phyloP scores from a whole-genome alignment of 2,888 invertebrate species.

The Autographa gamma region DNA sequence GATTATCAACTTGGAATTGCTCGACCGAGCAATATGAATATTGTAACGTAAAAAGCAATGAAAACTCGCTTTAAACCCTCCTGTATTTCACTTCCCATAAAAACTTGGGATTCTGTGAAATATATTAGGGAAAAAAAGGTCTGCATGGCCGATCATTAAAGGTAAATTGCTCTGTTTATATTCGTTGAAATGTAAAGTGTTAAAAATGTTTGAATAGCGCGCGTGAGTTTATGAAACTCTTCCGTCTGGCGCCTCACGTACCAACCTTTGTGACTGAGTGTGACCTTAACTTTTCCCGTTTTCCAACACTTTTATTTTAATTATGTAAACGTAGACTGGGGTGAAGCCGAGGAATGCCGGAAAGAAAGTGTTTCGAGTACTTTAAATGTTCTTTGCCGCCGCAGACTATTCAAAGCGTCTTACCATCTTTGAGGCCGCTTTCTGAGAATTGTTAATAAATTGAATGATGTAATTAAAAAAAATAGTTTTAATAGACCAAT shows the following conservation, averaged over 20 bases:
- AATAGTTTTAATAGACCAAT: too few species aligned
- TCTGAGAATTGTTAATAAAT: conserved; percentile 11
- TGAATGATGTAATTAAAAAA: too few species aligned
- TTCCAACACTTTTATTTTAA: conserved; percentile 60
- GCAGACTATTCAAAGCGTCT: conserved; percentile 38
- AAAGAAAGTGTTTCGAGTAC: conserved; percentile 37
- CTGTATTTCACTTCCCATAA: conserved; percentile 83
- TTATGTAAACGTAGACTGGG: conserved; percentile 37
- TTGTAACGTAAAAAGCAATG: conserved; percentile 85
- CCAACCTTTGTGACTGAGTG: conserved; percentile 41
- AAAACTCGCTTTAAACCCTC: conserved; percentile 81
- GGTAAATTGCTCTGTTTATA: conserved; percentile 84
- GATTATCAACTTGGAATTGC: conserved; percentile 85
- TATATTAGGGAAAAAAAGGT: conserved; percentile 82
- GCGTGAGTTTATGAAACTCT: conserved; percentile 64
- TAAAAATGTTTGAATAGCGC: conserved; percentile 74
- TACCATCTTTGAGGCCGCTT: conserved; percentile 43
- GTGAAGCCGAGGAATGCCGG: conserved; percentile 14
- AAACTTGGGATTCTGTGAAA: conserved; percentile 83
- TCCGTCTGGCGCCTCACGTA: conserved; percentile 45
- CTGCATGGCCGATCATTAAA: conserved; percentile 83
- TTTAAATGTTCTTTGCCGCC: conserved; percentile 31
- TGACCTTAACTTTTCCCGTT: conserved; percentile 48
- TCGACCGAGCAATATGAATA: conserved; percentile 81
- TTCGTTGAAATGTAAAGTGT: conserved; percentile 79